Percentiles rank a stretch among this genome's conserved stretches.
These are phyloP conservation scores for Hypotaenidia okinawae DNA, from an alignment of 2,797 vertebrate species.

Conservation along the genomic window DNA sequence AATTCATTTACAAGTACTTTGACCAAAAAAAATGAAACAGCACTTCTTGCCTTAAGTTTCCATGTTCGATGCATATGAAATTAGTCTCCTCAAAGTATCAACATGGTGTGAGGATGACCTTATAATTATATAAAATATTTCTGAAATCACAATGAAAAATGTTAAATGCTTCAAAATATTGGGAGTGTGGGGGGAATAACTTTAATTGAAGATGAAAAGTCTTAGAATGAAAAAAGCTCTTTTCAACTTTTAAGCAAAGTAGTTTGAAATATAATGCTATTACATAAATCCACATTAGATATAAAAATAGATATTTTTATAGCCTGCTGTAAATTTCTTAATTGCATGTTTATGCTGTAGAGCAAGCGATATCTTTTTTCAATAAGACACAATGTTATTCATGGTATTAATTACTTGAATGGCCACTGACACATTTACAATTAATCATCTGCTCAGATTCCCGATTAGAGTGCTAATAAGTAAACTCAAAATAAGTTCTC, in stretches of 20 bases:
- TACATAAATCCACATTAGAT: not conserved
- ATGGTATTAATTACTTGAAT: not conserved
- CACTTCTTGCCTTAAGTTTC: not conserved
- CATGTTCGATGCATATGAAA: not conserved
- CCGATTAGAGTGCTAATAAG: not conserved
- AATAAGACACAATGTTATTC: not conserved
- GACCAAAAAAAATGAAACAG: not conserved
- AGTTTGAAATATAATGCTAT: not conserved
- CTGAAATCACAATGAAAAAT: not conserved
- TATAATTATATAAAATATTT: not conserved
- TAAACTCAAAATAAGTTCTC: not conserved
- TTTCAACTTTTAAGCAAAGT: not conserved
- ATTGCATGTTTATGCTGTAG: not conserved
- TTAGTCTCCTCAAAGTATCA: not conserved
- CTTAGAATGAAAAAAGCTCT: not conserved
- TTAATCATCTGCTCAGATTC: not conserved
- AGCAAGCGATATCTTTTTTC: not conserved
- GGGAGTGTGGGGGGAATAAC: not conserved
- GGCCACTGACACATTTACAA: not conserved
- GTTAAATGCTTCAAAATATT: not conserved
- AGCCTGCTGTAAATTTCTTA: not conserved
- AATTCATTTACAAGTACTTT: not conserved
- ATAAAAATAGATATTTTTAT: not conserved
- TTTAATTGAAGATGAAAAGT: not conserved
- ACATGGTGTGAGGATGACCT: not conserved